Base-by-base conservation (phyloP, 2,797 vertebrate genomes). In the Linurgus olivaceus region DNA sequence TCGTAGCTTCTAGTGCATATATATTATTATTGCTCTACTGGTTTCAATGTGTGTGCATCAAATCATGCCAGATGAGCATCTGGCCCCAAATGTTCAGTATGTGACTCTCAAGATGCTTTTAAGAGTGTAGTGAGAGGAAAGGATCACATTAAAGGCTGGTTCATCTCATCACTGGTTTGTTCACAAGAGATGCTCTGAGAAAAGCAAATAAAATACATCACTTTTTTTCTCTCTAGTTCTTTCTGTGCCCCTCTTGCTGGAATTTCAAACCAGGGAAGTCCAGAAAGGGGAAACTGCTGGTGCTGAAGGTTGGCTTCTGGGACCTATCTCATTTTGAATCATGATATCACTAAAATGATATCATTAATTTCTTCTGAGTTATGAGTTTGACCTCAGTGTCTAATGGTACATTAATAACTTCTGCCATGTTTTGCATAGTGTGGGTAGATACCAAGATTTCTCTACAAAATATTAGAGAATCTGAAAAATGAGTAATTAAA, bases 1-100 rank as follows among this genome's bases (percentile, higher is more conserved):
- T 48, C 0, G 0, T 68, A 87, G 77, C 42, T 88, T 90, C 52
- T 47, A 72, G 68, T 12, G 14, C 23, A 83, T 42, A 45, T 68
- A 80, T 84, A 72, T 90, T 62, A 75, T 65, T 2, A 0, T 35
- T 95, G 78, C 68, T 91, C 70, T 80, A 25, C 28, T 83, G 35
- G 15, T 88, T 95, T 75, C 79, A 52, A 18, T 11, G 45, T 25
- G 59, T 23, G 52, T 51, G 6, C 66, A 86, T 67, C 61, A 57
- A 13, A 67, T 65, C 66, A 65, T 77, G 68, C 57, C 87, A 94
- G 90, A 91, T 72, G 82, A 95, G 85, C 94, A 94, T 87, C 91
- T 91, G 91, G 50, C 75, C 58, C 61, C 79, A 86, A 72, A 94
- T 77, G 68, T 90, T 94, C 58, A 78, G 72, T 83, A 83, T 8